phyloP scores from a whole-genome alignment of 2,113 vertebrate genomes.

The rabbit (Oryctolagus cuniculus) region DNA sequence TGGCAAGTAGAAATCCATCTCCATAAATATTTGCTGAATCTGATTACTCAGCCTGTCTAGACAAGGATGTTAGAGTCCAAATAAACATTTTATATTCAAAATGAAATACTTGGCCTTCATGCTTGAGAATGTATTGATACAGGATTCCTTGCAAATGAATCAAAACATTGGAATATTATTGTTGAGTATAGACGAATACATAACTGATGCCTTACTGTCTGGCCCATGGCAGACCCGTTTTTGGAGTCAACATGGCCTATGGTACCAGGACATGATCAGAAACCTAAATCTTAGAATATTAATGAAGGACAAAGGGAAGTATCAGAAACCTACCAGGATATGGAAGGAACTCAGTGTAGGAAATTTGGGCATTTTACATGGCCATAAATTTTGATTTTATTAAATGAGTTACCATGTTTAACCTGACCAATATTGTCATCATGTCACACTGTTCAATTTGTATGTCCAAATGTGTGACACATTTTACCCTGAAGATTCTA shows the following conservation, averaged over 20 bases:
- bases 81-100: constrained; percentile 50
- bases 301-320: neutral
- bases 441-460: neutral
- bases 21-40: constrained; percentile 19
- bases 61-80: neutral
- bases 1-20: neutral
- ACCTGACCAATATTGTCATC: too few relatives aligned
- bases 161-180: neutral
- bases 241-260: neutral
- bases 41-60: neutral
- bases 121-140: neutral
- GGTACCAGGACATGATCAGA: neutral
- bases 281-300: neutral
- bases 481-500: constrained; percentile 41
- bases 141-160: neutral
- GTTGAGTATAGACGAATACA: neutral
- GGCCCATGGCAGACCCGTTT: neutral
- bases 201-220: neutral
- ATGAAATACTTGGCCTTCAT: neutral
- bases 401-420: neutral
- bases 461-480: neutral
- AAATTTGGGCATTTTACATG: neutral
- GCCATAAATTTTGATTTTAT: neutral
- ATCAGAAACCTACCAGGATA: neutral
- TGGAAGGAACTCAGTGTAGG: neutral